Evolutionary conservation across 2,113 vertebrate genomes (phyloP).

Genomic region (Phylloscopus trochilus): DNA sequence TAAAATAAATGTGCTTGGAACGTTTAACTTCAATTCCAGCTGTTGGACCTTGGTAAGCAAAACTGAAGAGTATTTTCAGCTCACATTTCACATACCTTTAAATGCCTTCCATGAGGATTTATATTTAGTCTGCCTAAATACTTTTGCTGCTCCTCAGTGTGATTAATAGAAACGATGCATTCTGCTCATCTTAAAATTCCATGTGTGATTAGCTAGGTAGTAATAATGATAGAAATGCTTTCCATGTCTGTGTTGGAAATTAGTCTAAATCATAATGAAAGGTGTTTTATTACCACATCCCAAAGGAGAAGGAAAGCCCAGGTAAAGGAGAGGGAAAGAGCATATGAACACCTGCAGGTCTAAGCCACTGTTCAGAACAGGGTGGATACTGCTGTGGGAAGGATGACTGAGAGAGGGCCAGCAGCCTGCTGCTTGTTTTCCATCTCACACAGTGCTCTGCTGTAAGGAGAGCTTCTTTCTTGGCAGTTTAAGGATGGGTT

Average conservation of each 20-base stretch:
- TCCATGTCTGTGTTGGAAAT: neutral
- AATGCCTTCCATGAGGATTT: neutral
- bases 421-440: neutral
- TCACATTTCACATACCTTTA: neutral
- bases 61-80: neutral
- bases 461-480: neutral
- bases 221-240: neutral
- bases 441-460: neutral
- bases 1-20: neutral
- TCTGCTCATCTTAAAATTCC: neutral
- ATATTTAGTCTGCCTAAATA: neutral
- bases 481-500: neutral
- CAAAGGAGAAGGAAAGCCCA: neutral
- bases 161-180: neutral
- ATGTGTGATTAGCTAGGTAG: neutral
- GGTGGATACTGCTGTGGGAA: neutral
- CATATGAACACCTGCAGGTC: neutral
- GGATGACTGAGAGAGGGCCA: neutral
- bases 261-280: neutral
- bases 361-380: neutral
- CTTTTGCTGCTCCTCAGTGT: neutral
- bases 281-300: neutral
- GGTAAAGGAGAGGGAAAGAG: neutral
- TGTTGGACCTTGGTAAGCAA: neutral
- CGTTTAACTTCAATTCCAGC: neutral